phyloP scores from a whole-genome alignment of 2,797 vertebrate species.

The Anabas testudineus region DNA sequence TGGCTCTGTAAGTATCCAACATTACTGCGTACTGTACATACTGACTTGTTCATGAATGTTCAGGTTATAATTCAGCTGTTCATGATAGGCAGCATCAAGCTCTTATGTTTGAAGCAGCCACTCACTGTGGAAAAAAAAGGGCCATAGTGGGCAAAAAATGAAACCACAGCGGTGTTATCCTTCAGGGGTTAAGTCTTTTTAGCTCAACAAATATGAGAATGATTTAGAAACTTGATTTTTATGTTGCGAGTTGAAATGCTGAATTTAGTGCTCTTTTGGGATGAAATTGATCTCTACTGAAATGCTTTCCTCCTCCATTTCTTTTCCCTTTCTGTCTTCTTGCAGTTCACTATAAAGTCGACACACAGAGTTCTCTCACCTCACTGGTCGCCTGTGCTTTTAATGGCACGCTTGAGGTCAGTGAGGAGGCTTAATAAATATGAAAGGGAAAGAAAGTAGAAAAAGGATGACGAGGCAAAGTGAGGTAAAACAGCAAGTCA shows the following conservation, averaged over 20 bases:
- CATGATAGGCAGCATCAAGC: too few species aligned
- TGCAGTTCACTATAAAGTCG: constrained; percentile 3
- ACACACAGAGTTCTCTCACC: constrained; percentile 34
- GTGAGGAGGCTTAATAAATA: constrained; percentile 69
- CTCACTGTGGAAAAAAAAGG: too few species aligned
- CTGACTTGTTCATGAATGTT: too few species aligned
- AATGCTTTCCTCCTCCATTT: not conserved
- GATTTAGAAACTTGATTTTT: not conserved
- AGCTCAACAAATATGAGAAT: not conserved
- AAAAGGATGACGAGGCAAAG: constrained; percentile 77
- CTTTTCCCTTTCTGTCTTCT: not conserved
- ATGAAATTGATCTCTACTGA: constrained; percentile 6
- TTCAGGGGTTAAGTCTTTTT: not conserved
- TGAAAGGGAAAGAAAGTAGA: constrained; percentile 67
- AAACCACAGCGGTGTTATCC: not conserved
- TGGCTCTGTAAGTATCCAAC: too few species aligned
- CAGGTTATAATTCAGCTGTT: too few species aligned
- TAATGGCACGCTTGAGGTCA: constrained; percentile 55
- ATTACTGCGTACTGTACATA: too few species aligned
- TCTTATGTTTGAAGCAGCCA: too few species aligned
- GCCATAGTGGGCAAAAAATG: not conserved
- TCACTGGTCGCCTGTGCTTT: constrained; percentile 31
- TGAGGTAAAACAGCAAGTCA: constrained; percentile 72
- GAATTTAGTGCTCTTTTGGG: not conserved
- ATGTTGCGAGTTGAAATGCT: not conserved